phyloP scores from a whole-genome alignment of 2,888 invertebrate genomes.

The Drosophila paramelanica region DNA sequence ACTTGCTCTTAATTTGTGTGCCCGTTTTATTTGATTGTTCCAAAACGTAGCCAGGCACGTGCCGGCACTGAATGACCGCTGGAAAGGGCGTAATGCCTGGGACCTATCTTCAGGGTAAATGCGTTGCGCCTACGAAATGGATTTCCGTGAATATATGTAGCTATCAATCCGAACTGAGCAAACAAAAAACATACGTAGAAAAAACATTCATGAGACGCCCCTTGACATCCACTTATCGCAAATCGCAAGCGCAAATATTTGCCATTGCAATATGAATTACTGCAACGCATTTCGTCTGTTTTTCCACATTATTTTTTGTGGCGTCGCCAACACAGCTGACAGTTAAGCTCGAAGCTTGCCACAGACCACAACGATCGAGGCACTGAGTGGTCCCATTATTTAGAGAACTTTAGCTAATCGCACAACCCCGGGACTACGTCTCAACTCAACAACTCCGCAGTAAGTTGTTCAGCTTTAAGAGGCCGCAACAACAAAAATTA shows the following conservation, averaged over 20 bases:
- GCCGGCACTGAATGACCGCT: slow-evolving; percentile 32
- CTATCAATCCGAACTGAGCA: slow-evolving; percentile 13
- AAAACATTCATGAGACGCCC: slow-evolving; percentile 44
- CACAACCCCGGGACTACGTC: not conserved
- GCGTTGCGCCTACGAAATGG: slow-evolving; percentile 19
- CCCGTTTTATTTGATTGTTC: no score
- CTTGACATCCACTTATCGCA: slow-evolving; percentile 73
- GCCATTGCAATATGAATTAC: slow-evolving; percentile 33
- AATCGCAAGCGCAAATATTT: slow-evolving; percentile 37
- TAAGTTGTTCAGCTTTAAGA: slow-evolving; percentile 14
- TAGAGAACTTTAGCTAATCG: not conserved
- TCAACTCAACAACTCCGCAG: slow-evolving; percentile 8
- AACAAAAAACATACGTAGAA: not conserved
- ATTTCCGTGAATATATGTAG: slow-evolving; percentile 26
- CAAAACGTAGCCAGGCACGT: slow-evolving; percentile 21
- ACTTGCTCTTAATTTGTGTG: no score
- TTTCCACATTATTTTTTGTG: slow-evolving; percentile 14
- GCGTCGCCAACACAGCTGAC: slow-evolving; percentile 14
- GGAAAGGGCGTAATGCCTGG: slow-evolving; percentile 24
- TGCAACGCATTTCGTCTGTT: slow-evolving; percentile 37
- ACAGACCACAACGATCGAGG: slow-evolving; percentile 13
- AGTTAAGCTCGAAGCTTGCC: slow-evolving; percentile 23
- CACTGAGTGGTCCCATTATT: not conserved
- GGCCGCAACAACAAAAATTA: not conserved
- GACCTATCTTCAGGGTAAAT: slow-evolving; percentile 45